A percentile compares a stretch with the other conserved stretches of the same genome.
Evolutionary conservation across 2,113 vertebrate genomes (phyloP).

Genomic region (Ovis canadensis): DNA sequence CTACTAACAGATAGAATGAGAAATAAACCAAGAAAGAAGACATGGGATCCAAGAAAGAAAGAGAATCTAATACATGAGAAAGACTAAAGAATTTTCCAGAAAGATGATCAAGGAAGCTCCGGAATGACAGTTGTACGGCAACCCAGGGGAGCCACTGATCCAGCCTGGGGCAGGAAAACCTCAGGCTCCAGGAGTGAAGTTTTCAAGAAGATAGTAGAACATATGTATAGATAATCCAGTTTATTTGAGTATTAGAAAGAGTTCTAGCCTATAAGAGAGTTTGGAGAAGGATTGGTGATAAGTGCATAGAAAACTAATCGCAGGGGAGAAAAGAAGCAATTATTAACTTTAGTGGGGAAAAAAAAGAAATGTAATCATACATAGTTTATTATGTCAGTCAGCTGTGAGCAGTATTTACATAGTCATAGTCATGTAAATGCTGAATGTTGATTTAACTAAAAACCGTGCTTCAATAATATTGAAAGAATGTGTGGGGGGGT

Average conservation of each 20-base stretch:
- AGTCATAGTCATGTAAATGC: slow-evolving; percentile 19
- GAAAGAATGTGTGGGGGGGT: not conserved
- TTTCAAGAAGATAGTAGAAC: not conserved
- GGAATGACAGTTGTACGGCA: not conserved
- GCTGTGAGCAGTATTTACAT: slow-evolving; percentile 32
- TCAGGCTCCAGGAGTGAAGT: not conserved
- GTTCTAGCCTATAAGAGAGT: not conserved
- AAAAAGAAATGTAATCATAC: slow-evolving; percentile 30
- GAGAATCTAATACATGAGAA: not conserved
- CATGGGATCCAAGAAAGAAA: not conserved
- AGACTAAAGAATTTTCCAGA: slow-evolving; percentile 11
- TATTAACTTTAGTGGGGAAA: slow-evolving; percentile 1
- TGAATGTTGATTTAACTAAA: slow-evolving; percentile 30
- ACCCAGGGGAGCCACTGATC: not conserved
- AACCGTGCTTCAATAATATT: not conserved
- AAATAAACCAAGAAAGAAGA: not conserved
- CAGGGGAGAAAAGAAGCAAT: not conserved
- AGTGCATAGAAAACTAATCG: not conserved
- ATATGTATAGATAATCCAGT: not conserved
- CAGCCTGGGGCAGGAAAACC: not conserved
- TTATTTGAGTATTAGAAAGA: not conserved
- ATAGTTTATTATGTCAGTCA: slow-evolving; percentile 4
- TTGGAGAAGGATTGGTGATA: not conserved
- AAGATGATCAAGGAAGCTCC: not conserved
- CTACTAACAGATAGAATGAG: not conserved